Evolutionary conservation across 2,113 vertebrate genomes (phyloP).

Genomic region (Istiophorus platypterus): DNA sequence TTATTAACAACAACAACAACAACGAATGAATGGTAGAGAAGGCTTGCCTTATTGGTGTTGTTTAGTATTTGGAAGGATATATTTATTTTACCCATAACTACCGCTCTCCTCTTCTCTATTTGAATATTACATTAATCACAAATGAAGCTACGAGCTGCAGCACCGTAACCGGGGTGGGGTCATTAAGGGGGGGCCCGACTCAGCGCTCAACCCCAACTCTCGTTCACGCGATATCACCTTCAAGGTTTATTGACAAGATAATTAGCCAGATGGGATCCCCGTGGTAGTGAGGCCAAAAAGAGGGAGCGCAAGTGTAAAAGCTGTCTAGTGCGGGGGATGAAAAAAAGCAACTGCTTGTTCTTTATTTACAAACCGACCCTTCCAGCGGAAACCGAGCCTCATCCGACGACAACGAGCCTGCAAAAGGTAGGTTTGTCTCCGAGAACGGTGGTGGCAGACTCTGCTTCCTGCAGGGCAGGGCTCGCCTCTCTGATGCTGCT

Average conservation of each 20-base stretch:
- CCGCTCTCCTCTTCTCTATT: not conserved
- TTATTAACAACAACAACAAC: too few relatives aligned
- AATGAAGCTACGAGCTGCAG: not conserved
- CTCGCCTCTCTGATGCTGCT: not conserved
- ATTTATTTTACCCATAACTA: too few relatives aligned
- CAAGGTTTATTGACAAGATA: conserved; percentile 70
- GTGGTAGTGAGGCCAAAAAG: conserved; percentile 38
- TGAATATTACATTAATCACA: not conserved
- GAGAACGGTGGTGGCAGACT: not conserved
- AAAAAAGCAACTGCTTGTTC: not conserved
- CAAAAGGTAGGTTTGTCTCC: conserved; percentile 38
- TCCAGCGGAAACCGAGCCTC: not conserved
- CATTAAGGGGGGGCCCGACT: not conserved
- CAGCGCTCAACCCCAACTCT: conserved; percentile 45
- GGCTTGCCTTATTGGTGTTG: too few relatives aligned
- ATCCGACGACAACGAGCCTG: not conserved
- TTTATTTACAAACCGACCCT: not conserved
- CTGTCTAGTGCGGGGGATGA: not conserved
- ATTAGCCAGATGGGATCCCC: conserved; percentile 77
- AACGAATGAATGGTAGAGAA: too few relatives aligned
- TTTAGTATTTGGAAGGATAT: too few relatives aligned
- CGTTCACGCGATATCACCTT: conserved; percentile 49
- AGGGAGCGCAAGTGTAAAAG: not conserved
- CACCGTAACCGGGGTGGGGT: not conserved
- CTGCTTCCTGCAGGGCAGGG: conserved; percentile 13